A percentile compares a stretch with the other conserved stretches of the same genome.
Conservation (phyloP, 2,797 vertebrate genomes). For the Enteromius paludinosus region DNA sequence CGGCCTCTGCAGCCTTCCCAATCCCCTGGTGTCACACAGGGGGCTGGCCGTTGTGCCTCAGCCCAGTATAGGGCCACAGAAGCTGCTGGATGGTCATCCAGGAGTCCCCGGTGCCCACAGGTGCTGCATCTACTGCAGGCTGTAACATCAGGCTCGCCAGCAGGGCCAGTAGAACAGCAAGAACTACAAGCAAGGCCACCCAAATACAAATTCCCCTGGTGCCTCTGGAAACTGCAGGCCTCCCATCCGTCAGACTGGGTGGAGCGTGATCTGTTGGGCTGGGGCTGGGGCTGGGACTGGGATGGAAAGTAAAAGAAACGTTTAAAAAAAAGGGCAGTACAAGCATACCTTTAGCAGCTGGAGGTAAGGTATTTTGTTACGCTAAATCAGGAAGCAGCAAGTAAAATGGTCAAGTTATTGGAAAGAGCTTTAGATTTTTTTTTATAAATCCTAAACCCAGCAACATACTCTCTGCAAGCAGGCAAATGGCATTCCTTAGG, state of each 20-base stretch:
- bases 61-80: constrained; percentile 89
- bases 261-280: constrained; percentile 66
- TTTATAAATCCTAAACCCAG: neutral
- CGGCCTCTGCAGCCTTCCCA: neutral
- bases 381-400: neutral
- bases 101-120: constrained; percentile 85
- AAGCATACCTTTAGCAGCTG: neutral
- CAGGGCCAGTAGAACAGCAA: constrained; percentile 86
- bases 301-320: constrained; percentile 27
- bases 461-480: constrained; percentile 13
- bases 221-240: constrained; percentile 70
- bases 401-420: neutral
- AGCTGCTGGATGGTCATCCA: constrained; percentile 92
- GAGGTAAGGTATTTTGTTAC: neutral
- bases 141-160: constrained; percentile 87
- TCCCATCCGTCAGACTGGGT: constrained; percentile 64
- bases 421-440: neutral
- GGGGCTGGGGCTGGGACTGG: constrained; percentile 67
- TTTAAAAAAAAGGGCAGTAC: constrained; percentile 10
- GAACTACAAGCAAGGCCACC: constrained; percentile 78
- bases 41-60: constrained; percentile 87
- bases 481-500: neutral
- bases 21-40: constrained; percentile 77
- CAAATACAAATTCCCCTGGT: constrained; percentile 83
- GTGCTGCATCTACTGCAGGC: constrained; percentile 85